A percentile compares a stretch with the other conserved stretches of the same genome.
phyloP scores from a whole-genome alignment of 2,888 invertebrate genomes.

The Melanchra persicariae region DNA sequence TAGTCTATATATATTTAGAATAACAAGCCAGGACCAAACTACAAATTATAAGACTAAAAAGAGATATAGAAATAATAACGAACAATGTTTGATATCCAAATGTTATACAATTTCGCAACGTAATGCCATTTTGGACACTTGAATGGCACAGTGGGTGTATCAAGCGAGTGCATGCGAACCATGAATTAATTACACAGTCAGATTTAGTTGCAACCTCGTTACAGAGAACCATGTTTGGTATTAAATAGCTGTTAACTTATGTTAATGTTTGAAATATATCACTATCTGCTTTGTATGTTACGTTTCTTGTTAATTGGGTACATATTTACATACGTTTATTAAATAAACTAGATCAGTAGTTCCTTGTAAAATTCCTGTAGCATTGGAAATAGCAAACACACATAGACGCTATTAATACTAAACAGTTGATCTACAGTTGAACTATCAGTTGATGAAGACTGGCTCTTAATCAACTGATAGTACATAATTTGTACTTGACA shows the following conservation, averaged over 20 bases:
- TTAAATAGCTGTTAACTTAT: slow-evolving; percentile 50
- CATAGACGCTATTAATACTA: too few relatives aligned
- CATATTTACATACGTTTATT: not conserved
- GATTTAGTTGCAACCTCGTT: slow-evolving; percentile 53
- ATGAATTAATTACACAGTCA: slow-evolving; percentile 43
- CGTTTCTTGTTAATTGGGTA: slow-evolving; percentile 45
- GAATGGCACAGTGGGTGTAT: slow-evolving; percentile 61
- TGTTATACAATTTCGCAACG: slow-evolving; percentile 45
- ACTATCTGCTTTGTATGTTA: slow-evolving; percentile 34
- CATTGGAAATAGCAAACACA: too few relatives aligned
- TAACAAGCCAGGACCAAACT: too few relatives aligned
- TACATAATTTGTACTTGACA: too few relatives aligned
- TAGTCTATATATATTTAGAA: too few relatives aligned
- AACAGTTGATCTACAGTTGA: too few relatives aligned
- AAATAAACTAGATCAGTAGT: not conserved
- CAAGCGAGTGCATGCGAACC: slow-evolving; percentile 27
- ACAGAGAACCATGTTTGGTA: slow-evolving; percentile 47
- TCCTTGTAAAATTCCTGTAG: too few relatives aligned
- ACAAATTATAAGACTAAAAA: too few relatives aligned
- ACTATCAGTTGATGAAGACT: too few relatives aligned
- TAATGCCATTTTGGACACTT: slow-evolving; percentile 50
- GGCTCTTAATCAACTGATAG: too few relatives aligned
- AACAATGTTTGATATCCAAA: slow-evolving; percentile 35
- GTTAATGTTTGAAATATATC: slow-evolving; percentile 56
- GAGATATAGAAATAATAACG: slow-evolving; percentile 18